These are phyloP conservation scores for Strigamia crassipes DNA, from an alignment of 2,888 invertebrate genomes.

Conservation along the genomic window DNA sequence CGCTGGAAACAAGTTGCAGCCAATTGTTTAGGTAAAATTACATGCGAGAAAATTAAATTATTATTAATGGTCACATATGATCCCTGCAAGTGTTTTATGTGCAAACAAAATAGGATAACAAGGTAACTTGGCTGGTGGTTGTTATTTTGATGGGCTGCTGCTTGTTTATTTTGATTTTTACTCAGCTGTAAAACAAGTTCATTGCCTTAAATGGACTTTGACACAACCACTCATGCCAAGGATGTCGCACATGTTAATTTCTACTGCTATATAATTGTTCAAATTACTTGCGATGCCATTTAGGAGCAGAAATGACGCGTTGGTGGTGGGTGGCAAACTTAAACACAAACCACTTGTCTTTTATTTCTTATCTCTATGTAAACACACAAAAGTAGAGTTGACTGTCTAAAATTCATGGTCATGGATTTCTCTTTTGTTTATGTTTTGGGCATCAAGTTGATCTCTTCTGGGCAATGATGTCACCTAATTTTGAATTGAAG, in stretches of 20 bases:
- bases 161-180: constrained; percentile 31
- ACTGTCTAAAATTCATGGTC: constrained; percentile 5
- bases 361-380: constrained; percentile 36
- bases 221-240: constrained; percentile 1
- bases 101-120: not conserved
- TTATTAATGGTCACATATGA: no score
- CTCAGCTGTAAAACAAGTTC: constrained; percentile 40
- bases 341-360: constrained; percentile 25
- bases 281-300: not conserved
- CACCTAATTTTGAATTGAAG: not conserved
- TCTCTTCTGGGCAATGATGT: not conserved
- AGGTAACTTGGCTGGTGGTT: not conserved
- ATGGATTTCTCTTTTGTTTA: not conserved
- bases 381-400: not conserved
- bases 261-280: not conserved
- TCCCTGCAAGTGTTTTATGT: not conserved
- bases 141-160: not conserved
- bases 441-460: not conserved
- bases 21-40: no score
- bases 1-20: no score
- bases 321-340: not conserved
- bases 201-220: constrained; percentile 17
- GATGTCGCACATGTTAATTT: constrained; percentile 36
- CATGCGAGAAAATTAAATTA: no score
- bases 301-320: not conserved